These are phyloP conservation scores for Clarias platycephalus DNA, from an alignment of 2,797 vertebrate species.

Conservation along the genomic window DNA sequence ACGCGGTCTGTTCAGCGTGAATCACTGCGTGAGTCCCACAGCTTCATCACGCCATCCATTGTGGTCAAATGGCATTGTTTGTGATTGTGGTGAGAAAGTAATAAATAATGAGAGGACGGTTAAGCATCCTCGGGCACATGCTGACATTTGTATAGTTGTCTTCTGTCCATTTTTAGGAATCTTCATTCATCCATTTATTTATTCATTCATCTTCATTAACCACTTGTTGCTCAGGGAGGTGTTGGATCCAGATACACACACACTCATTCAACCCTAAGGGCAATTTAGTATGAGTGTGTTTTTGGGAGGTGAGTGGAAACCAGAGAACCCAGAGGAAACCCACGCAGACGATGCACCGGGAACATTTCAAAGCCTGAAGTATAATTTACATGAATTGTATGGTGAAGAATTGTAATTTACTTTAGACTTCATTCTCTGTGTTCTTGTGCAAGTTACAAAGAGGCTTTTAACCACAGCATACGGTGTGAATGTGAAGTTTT, in stretches of 20 bases:
- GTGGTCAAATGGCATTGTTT: slow-evolving; percentile 74
- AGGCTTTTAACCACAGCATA: slow-evolving; percentile 40
- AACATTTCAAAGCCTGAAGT: not conserved
- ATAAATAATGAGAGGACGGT: slow-evolving; percentile 64
- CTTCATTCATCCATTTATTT: not conserved
- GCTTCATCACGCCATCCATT: slow-evolving; percentile 61
- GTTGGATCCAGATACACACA: not conserved
- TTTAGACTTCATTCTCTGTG: not conserved
- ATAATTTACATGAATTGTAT: slow-evolving; percentile 7
- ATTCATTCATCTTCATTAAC: not conserved
- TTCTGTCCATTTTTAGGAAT: not conserved
- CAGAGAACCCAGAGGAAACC: slow-evolving; percentile 1
- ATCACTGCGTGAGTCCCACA: slow-evolving; percentile 65
- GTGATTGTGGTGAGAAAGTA: slow-evolving; percentile 66
- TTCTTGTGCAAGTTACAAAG: slow-evolving; percentile 16
- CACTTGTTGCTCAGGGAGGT: not conserved
- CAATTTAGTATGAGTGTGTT: not conserved
- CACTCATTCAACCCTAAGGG: not conserved
- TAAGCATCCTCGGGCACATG: not conserved
- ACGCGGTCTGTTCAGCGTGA: slow-evolving; percentile 66
- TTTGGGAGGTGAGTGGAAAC: not conserved
- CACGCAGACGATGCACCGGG: not conserved
- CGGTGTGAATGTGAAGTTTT: slow-evolving; percentile 23
- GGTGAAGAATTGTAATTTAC: slow-evolving; percentile 12
- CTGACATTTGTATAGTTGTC: not conserved